Conservation (phyloP, 1,140 invertebrate species). For the Drosophila gunungcola region DNA sequence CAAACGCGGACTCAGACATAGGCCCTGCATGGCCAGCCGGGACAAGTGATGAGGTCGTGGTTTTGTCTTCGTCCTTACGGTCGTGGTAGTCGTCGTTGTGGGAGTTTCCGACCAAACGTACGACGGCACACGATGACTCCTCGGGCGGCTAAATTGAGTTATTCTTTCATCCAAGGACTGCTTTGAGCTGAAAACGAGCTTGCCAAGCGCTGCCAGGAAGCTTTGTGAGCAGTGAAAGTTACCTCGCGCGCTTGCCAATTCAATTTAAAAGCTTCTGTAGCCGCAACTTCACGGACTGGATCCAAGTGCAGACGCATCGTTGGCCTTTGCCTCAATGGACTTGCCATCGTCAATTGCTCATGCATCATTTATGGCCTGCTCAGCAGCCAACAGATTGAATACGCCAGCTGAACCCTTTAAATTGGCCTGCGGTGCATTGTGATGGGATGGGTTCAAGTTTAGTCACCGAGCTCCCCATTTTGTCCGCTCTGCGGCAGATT, state of each 20-base stretch:
- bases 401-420: constrained; percentile 5
- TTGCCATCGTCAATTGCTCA: not conserved
- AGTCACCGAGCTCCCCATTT: not conserved
- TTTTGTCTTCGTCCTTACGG: constrained; percentile 5
- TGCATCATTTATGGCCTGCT: not conserved
- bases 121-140: constrained; percentile 22
- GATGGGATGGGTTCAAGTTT: constrained; percentile 8
- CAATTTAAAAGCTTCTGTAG: constrained; percentile 30
- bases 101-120: constrained; percentile 53
- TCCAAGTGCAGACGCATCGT: constrained; percentile 1
- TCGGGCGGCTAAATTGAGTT: constrained; percentile 66
- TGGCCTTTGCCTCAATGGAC: not conserved
- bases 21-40: not conserved
- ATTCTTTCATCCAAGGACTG: constrained; percentile 49
- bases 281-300: not conserved
- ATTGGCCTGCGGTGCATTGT: not conserved
- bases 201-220: not conserved
- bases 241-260: not conserved
- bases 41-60: constrained; percentile 13
- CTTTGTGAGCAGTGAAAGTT: constrained; percentile 4
- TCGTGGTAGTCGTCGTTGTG: constrained; percentile 48
- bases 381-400: not conserved
- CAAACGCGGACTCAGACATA: not conserved
- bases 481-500: not conserved
- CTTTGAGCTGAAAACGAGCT: constrained; percentile 53